Evolutionary conservation across 2,797 vertebrate species (phyloP), one percentile per base, ranked within the genome.

Genomic region (Pangasius sanitwongsei): DNA sequence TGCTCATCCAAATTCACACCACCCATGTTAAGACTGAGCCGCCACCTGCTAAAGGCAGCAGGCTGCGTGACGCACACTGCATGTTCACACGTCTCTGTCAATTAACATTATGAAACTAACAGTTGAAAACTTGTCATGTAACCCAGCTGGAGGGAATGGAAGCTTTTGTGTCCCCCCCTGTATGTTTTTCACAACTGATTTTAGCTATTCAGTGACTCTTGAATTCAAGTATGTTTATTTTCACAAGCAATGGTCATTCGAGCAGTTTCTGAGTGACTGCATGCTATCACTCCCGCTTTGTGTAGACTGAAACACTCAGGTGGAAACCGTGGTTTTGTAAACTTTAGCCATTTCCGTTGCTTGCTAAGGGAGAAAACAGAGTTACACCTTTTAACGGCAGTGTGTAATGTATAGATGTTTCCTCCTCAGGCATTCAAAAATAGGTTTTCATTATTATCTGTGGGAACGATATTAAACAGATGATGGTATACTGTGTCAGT

Each of bases 1-100:
- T 53, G 31, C 77, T 63, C 57, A 50, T 67, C 70, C 57, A 84
- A 34, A 7, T 85, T 84, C 87, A 63, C 82, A 85, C 87, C 82
- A 88, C 31, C 82, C 80, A 57, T 77, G 82, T 63, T 67, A 44
- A 20, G 55, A n/a, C 37, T 80, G 82, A 85, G 82, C 69, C 67
- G 70, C 87, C 87, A 88, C 87, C 82, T 88, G 87, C 34, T 83
- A 83, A 88, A 88, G 37, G 82, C 87, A 84, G 74, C 82, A 88
- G 87, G 82, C 70, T 53, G 69, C 12, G 6, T 84, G 83, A 89
- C 61, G n/a, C 82, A 88, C 82, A 15, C 59, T 80, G 83, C 87
- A 85, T 88, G 57, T 85, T 88, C 83, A 69, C 83, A 86, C 61
- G 0, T 85, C 82, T 85, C 82, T 85, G 87, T 89, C 83, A 77